Evolutionary conservation across 2,888 invertebrate species (phyloP), one percentile per base, ranked within the genome.

Genomic region (Deilephila elpenor): DNA sequence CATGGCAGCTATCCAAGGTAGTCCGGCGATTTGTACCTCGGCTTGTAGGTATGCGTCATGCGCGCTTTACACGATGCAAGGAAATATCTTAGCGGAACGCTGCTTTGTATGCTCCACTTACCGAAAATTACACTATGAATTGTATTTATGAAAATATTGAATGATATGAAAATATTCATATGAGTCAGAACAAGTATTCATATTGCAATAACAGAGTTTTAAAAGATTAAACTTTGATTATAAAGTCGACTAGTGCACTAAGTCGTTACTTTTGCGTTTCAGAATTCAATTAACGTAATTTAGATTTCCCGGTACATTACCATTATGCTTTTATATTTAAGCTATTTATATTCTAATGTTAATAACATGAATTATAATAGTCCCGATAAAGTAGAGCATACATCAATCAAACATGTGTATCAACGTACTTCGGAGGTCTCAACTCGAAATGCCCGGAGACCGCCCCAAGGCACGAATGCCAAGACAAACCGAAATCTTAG

Each of bases 401-500:
- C 44, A 34, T 32, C 53, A 51, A 67, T 74, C 61, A 25, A 59
- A 25, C 34, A 51, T 37, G 37, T 62, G 72, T 72, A 56, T 20
- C 70, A 60, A 34, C 59, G 62, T 71, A 73, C 71, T 72, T 72
- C 60, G 83, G 85, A 87, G 83, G 89, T 86, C 90, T 90, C 82
- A 90, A 86, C 89, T 86, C 82, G 85, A 92, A 93, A 94, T 93
- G 88, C 94, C 90, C 89, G 79, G 85, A 84, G 88, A 86, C 87
- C 84, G 89, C 91, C 91, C 83, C 86, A 78, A 89, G 93, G 93
- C 94, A 94, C 94, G 93, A 91, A 91, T 88, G 85, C 90, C 91
- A 93, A 94, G 93, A 93, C 94, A 92, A 93, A 91, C 93, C 89
- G 81, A 92, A 94, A 93, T 94, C 93, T 94, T 94, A 93, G 91